Evolutionary conservation across 2,888 invertebrate genomes (phyloP).

Genomic region (Rhingia campestris): DNA sequence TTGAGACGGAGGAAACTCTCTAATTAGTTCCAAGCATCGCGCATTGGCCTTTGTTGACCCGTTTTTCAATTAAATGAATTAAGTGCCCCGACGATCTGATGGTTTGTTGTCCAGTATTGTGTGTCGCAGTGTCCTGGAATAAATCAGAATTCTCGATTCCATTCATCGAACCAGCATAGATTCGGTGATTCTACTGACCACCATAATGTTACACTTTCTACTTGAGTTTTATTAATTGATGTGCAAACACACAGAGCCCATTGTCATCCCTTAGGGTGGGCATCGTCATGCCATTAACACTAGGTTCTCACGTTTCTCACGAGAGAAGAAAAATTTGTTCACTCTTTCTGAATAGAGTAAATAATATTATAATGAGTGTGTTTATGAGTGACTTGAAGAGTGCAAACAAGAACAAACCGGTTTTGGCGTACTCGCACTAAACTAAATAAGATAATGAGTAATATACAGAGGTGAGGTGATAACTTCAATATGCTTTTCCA

Average conservation of each 20-base stretch:
- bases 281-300: slow-evolving; percentile 50
- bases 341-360: too few relatives aligned
- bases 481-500: too few relatives aligned
- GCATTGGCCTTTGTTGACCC: slow-evolving; percentile 83
- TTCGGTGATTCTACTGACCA: slow-evolving; percentile 55
- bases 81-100: slow-evolving; percentile 69
- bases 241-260: slow-evolving; percentile 59
- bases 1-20: slow-evolving; percentile 76
- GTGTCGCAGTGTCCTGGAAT: slow-evolving; percentile 50
- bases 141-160: slow-evolving; percentile 60
- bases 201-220: slow-evolving; percentile 67
- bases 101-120: slow-evolving; percentile 70
- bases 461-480: too few relatives aligned
- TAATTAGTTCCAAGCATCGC: slow-evolving; percentile 82
- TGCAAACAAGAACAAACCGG: too few relatives aligned
- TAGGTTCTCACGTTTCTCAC: too few relatives aligned
- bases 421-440: too few relatives aligned
- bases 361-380: too few relatives aligned
- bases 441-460: too few relatives aligned
- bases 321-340: too few relatives aligned
- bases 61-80: slow-evolving; percentile 83
- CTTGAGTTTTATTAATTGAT: slow-evolving; percentile 71
- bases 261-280: slow-evolving; percentile 23
- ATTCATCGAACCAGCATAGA: slow-evolving; percentile 53
- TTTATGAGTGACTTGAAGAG: too few relatives aligned